A percentile compares a stretch with the other conserved stretches of the same genome.
Evolutionary conservation across 2,888 invertebrate genomes (phyloP).

Genomic region (Mellilla xanthometata): DNA sequence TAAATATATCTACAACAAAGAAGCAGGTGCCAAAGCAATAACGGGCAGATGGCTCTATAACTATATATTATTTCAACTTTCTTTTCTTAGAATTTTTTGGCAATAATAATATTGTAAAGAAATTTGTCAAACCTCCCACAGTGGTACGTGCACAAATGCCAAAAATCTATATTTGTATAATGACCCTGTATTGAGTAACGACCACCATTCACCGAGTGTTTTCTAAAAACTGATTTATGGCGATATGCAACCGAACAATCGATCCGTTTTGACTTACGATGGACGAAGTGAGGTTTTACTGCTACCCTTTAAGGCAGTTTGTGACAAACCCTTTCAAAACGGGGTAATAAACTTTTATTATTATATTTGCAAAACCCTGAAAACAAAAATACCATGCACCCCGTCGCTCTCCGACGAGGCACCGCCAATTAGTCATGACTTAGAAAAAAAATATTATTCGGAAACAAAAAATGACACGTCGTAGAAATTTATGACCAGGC

Average conservation of each 20-base stretch:
- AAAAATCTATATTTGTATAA: slow-evolving; percentile 82
- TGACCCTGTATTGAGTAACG: slow-evolving; percentile 76
- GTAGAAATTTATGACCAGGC: slow-evolving; percentile 65
- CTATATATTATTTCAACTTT: slow-evolving; percentile 52
- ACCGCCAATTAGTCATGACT: slow-evolving; percentile 73
- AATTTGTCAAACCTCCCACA: slow-evolving; percentile 69
- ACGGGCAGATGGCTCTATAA: slow-evolving; percentile 51
- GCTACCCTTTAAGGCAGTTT: slow-evolving; percentile 68
- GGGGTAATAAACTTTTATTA: slow-evolving; percentile 80
- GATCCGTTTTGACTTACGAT: slow-evolving; percentile 71
- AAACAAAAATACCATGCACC: slow-evolving; percentile 66
- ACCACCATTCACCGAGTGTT: slow-evolving; percentile 62
- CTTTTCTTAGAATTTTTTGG: slow-evolving; percentile 66
- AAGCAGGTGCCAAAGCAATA: slow-evolving; percentile 52
- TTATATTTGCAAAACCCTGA: slow-evolving; percentile 75
- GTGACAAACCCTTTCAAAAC: slow-evolving; percentile 77
- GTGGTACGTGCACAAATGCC: slow-evolving; percentile 75
- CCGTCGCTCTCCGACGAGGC: slow-evolving; percentile 58
- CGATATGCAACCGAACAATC: slow-evolving; percentile 76
- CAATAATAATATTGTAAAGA: slow-evolving; percentile 58
- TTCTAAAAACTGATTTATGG: slow-evolving; percentile 76
- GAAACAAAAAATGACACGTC: slow-evolving; percentile 61
- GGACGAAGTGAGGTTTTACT: slow-evolving; percentile 56
- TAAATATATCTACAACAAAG: slow-evolving; percentile 15
- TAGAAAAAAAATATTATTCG: slow-evolving; percentile 62